phyloP scores from a whole-genome alignment of 2,888 invertebrate genomes.

The Xanthia togata region DNA sequence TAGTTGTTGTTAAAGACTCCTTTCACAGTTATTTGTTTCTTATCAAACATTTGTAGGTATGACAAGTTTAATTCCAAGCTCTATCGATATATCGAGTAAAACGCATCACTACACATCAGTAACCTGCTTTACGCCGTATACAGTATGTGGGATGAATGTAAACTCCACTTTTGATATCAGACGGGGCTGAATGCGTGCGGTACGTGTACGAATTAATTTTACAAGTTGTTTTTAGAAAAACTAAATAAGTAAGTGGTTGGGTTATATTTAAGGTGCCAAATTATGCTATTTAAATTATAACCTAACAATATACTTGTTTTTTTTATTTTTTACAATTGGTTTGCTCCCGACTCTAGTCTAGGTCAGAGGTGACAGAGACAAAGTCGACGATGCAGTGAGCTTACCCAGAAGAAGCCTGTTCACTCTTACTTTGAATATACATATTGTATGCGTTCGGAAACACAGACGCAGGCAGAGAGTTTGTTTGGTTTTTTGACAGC shows the following conservation, averaged over 20 bases:
- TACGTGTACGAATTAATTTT: neutral
- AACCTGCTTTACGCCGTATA: conserved; percentile 67
- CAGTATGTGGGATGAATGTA: conserved; percentile 65
- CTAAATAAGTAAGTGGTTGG: neutral
- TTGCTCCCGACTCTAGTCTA: too few species aligned
- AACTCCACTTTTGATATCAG: conserved; percentile 56
- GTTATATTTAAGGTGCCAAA: neutral
- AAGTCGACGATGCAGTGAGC: too few species aligned
- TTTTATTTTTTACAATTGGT: too few species aligned
- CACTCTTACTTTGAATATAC: too few species aligned
- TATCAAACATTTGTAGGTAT: neutral
- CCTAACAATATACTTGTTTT: too few species aligned
- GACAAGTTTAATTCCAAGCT: neutral
- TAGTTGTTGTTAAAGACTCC: neutral
- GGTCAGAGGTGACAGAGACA: too few species aligned
- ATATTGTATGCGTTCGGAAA: too few species aligned
- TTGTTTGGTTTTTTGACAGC: neutral
- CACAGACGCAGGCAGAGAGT: too few species aligned
- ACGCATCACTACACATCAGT: conserved; percentile 59
- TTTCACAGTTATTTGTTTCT: neutral
- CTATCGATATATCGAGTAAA: neutral
- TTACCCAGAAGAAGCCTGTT: too few species aligned
- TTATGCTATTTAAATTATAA: too few species aligned
- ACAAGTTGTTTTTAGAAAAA: neutral
- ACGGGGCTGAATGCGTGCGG: conserved; percentile 20